Base-by-base conservation (phyloP, 2,888 invertebrate genomes). In the Keiferia lycopersicella region DNA sequence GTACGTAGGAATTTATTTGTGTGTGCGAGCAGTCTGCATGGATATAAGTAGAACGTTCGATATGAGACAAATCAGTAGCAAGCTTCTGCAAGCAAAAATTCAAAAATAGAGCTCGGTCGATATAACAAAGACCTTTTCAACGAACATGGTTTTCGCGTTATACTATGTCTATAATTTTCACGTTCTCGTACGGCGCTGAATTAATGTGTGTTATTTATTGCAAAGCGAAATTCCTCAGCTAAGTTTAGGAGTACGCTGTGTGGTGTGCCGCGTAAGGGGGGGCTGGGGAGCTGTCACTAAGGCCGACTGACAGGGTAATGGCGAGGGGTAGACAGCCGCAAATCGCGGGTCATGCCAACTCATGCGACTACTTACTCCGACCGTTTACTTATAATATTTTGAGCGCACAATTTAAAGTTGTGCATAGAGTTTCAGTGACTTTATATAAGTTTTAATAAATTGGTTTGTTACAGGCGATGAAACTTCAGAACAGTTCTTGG, bases 401-500 rank as follows among this genome's bases (percentile, higher is more conserved):
- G 60, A 64, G 65, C 67, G 70, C 67, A 69, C 69, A 69, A 66
- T 68, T 63, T 61, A 56, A 58, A 63, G 59, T 63, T 67, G 63
- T 63, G 60, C 64, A 68, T 64, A 69, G 69, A 70, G 65, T 68
- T 66, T 62, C 66, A 71, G 69, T 72, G 69, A 72, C 68, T 69
- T 50, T 45, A 65, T 68, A 38, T 71, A 78, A 76, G 68, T 74
- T 79, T 73, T 74, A 77, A 79, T 78, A 75, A 78, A 81, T 83
- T 79, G 75, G 74, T 87, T 87, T 92, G 81, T 93, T 94, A 76
- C 93, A 94, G 94, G 94, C 83, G 95, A 95, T 84, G 94, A 95
- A 87, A 93, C 94, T 81, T 93, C 95, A 74, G 94, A 95, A 76
- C 94, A 94, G 83, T 96, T 96, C 86, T 92, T 94, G 78, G 97